These are phyloP conservation scores for Ciconia nigra DNA, from an alignment of 2,797 vertebrate genomes.

Conservation along the genomic window DNA sequence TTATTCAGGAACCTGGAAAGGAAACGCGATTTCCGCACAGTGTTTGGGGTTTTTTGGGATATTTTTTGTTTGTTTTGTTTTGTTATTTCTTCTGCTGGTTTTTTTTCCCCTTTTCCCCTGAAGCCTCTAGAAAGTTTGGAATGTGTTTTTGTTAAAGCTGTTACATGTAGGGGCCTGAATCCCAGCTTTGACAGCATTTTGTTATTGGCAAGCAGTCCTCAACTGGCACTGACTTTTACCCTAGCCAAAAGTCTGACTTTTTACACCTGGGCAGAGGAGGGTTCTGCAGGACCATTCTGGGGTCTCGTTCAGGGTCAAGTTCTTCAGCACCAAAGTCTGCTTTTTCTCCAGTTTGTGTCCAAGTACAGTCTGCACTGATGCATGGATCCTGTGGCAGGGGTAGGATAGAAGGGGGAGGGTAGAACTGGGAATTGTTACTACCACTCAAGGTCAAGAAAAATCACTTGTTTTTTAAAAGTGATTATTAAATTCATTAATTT, in stretches of 20 bases:
- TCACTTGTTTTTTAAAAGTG: background rate
- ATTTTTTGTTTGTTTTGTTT: slow-evolving; percentile 10
- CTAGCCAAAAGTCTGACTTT: background rate
- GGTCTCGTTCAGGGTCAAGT: background rate
- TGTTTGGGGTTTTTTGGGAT: background rate
- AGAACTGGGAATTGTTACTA: background rate
- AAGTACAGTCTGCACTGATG: background rate
- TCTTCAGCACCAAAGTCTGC: background rate
- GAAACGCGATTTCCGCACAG: slow-evolving; percentile 25
- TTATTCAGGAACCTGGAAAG: slow-evolving; percentile 21
- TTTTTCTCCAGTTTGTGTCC: background rate
- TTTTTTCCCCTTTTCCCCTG: background rate
- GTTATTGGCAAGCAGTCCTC: background rate
- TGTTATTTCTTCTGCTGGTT: background rate
- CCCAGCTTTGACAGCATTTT: background rate
- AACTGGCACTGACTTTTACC: background rate
- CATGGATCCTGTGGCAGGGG: background rate
- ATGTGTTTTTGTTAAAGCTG: slow-evolving; percentile 41
- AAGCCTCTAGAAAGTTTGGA: slow-evolving; percentile 51
- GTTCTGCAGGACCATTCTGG: background rate
- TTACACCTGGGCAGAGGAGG: background rate
- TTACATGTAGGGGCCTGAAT: slow-evolving; percentile 45
- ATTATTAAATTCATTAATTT: background rate
- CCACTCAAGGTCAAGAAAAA: background rate
- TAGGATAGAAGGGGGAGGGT: background rate